Evolutionary conservation across 2,888 invertebrate genomes (phyloP), one percentile per base, ranked within the genome.

Genomic region (Aspidiotus destructor): DNA sequence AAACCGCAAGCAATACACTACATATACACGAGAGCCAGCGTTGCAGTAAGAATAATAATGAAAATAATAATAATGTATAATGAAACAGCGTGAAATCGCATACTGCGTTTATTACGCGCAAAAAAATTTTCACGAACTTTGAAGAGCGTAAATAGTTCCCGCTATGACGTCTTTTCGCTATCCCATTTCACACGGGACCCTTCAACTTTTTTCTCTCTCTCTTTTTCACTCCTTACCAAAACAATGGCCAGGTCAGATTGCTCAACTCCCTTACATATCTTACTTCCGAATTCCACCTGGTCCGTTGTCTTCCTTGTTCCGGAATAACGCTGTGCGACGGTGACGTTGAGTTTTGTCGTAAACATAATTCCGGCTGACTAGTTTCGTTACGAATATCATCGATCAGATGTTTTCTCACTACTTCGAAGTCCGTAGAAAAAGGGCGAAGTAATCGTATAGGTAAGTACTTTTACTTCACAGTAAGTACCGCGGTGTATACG

Each of bases 211-310:
- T 55, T 55, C 16, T 16, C 55, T 55, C n/a, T 11, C 52, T 52
- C 52, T 28, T 28, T 28, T 28, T 28, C 28, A 28, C 28, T 28
- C 48, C 41, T 41, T 28, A 41, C 17, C 44, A 53, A 63, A 63
- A 63, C 63, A 63, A 63, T 63, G 40, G 48, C 15, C 60, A 67
- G 67, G 67, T 67, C 67, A 67, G 57, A 67, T 67, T 67, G 67
- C 67, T 67, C 67, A 67, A 67, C 67, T 67, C 67, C 58, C 67
- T 15, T 63, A 54, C 41, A 41, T 60, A 57, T 57, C 44, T 48
- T 67, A 67, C 67, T 67, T 67, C 67, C 67, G 67, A 67, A 67
- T 67, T 67, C 67, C 67, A 67, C 67, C 67, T 67, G 67, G 67
- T 67, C 48, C 57, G 48, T 60, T 44, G 65, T 65, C 67, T 67